phyloP scores from a whole-genome alignment of 2,113 vertebrate genomes.

The Ramphastos sulfuratus region DNA sequence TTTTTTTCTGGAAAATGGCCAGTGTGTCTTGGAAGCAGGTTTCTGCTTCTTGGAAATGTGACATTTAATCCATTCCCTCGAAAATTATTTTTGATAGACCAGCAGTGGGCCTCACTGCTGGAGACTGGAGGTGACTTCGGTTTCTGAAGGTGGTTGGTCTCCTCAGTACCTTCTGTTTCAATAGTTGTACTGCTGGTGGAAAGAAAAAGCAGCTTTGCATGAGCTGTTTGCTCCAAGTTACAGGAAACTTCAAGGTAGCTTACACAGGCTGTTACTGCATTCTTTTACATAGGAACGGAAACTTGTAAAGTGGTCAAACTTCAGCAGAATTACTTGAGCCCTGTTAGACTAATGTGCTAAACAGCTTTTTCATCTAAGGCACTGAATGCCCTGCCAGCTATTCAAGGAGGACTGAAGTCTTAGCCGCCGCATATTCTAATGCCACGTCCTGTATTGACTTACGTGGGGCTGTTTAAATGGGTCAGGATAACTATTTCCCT shows the following conservation, averaged over 20 bases:
- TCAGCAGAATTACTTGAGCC: conserved; percentile 13
- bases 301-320: conserved; percentile 61
- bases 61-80: background rate
- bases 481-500: conserved; percentile 33
- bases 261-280: conserved; percentile 20
- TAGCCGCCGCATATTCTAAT: conserved; percentile 26
- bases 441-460: conserved; percentile 43
- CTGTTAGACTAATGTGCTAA: conserved; percentile 41
- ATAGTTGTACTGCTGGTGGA: background rate
- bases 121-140: background rate
- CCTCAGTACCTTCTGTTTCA: background rate
- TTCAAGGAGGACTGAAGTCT: conserved; percentile 20
- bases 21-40: background rate
- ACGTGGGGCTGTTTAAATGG: conserved; percentile 23
- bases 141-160: background rate
- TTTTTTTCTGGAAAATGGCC: conserved; percentile 18
- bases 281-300: conserved; percentile 41
- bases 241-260: conserved; percentile 27
- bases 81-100: background rate
- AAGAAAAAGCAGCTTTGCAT: background rate
- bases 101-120: background rate
- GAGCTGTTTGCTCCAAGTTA: background rate
- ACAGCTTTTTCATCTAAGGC: conserved; percentile 39
- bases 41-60: conserved; percentile 16
- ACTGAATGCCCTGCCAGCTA: background rate